Percentiles rank a stretch among this genome's conserved stretches.
phyloP scores from a whole-genome alignment of 2,888 invertebrate genomes.

The Noctua pronuba region DNA sequence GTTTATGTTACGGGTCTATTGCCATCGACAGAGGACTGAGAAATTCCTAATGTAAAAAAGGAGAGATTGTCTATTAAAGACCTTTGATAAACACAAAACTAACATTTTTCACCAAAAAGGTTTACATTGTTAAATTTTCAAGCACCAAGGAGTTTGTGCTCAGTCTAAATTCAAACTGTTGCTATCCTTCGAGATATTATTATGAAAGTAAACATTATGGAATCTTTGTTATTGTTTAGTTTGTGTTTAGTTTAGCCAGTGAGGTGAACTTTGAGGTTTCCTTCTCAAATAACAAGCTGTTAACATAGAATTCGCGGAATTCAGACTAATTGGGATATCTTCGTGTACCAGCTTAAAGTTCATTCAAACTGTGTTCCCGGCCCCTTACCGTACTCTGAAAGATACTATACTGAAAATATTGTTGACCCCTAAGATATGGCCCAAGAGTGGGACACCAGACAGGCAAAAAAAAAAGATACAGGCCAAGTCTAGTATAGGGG shows the following conservation, averaged over 20 bases:
- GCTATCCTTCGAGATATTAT: slow-evolving; percentile 37
- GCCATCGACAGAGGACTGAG: not conserved
- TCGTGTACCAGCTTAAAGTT: not conserved
- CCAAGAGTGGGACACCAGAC: not conserved
- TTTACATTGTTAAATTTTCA: slow-evolving; percentile 32
- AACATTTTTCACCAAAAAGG: slow-evolving; percentile 7
- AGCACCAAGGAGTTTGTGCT: slow-evolving; percentile 49
- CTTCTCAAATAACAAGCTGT: slow-evolving; percentile 34
- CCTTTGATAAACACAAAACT: not conserved
- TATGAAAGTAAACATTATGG: slow-evolving; percentile 44
- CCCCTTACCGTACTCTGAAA: not conserved
- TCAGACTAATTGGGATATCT: slow-evolving; percentile 16
- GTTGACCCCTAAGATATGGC: not conserved
- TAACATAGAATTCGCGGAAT: not conserved
- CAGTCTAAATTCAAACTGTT: slow-evolving; percentile 11
- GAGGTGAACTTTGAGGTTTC: slow-evolving; percentile 56
- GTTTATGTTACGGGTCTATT: not conserved
- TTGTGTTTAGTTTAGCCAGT: slow-evolving; percentile 60
- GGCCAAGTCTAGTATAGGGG: not conserved
- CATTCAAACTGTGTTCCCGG: not conserved
- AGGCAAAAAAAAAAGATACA: not conserved
- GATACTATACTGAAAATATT: not conserved
- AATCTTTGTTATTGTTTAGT: slow-evolving; percentile 59
- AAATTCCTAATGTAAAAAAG: not conserved
- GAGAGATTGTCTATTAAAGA: not conserved